phyloP scores from a whole-genome alignment of 2,888 invertebrate genomes.

The Harpagoxenus sublaevis region DNA sequence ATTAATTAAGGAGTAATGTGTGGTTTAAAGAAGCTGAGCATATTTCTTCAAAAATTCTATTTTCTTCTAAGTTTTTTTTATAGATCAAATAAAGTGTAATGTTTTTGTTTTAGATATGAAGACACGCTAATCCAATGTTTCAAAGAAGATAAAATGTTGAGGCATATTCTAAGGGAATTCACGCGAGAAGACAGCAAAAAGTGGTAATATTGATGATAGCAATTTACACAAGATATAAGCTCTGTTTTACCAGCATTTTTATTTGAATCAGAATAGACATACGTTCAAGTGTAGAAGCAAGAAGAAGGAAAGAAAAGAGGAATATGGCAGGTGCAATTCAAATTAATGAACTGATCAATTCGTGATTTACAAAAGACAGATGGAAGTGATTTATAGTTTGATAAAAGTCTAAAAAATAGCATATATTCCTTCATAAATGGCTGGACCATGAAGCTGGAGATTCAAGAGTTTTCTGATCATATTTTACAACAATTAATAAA shows the following conservation, averaged over 20 bases:
- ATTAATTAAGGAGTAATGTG: background rate
- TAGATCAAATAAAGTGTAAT: background rate
- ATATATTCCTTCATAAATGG: constrained; percentile 37
- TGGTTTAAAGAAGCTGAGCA: background rate
- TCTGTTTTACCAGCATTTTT: background rate
- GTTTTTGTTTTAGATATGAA: constrained; percentile 63
- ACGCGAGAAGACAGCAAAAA: background rate
- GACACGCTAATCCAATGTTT: constrained; percentile 55
- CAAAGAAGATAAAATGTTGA: constrained; percentile 57
- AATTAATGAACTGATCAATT: background rate
- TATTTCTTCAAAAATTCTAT: background rate
- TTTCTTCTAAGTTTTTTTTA: background rate
- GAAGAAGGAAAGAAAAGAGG: background rate
- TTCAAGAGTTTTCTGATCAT: background rate
- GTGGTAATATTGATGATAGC: background rate
- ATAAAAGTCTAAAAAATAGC: constrained; percentile 45
- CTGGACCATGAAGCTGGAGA: constrained; percentile 27
- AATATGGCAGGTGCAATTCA: background rate
- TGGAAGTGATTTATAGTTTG: background rate
- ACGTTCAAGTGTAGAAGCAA: too few relatives aligned
- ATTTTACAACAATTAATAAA: background rate
- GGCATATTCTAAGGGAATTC: constrained; percentile 47
- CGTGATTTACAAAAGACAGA: background rate
- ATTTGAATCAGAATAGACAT: background rate
- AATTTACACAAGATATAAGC: background rate